phyloP scores from a whole-genome alignment of 2,888 invertebrate species.

The Cerastis leucographa region DNA sequence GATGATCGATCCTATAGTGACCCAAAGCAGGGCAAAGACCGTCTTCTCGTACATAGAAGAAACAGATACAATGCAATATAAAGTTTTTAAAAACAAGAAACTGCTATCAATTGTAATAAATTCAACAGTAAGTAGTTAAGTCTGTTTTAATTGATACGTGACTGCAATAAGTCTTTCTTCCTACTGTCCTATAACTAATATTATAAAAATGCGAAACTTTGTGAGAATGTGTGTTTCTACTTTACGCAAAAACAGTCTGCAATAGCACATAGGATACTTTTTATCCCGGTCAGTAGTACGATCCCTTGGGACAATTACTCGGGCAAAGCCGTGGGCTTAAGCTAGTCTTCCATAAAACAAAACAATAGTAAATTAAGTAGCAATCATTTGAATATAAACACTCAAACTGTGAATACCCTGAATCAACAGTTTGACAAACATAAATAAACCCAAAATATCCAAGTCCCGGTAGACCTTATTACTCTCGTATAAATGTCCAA shows the following conservation, averaged over 20 bases:
- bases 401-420: neutral
- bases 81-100: neutral
- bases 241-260: too few relatives aligned
- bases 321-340: too few relatives aligned
- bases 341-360: neutral
- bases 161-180: neutral
- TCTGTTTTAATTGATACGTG: neutral
- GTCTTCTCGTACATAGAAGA: neutral
- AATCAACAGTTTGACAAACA: neutral
- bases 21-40: neutral
- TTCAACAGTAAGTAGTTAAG: neutral
- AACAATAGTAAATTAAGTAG: neutral
- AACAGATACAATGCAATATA: neutral
- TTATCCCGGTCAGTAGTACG: too few relatives aligned
- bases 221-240: too few relatives aligned
- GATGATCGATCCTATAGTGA: neutral
- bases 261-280: too few relatives aligned
- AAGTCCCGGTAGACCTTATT: neutral
- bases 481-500: slow-evolving; percentile 4
- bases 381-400: neutral
- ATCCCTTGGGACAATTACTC: too few relatives aligned
- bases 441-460: neutral
- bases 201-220: too few relatives aligned
- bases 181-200: too few relatives aligned
- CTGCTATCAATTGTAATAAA: neutral